These are phyloP conservation scores for Torymus aiolomorphi DNA, from an alignment of 2,888 invertebrate genomes.

Conservation along the genomic window DNA sequence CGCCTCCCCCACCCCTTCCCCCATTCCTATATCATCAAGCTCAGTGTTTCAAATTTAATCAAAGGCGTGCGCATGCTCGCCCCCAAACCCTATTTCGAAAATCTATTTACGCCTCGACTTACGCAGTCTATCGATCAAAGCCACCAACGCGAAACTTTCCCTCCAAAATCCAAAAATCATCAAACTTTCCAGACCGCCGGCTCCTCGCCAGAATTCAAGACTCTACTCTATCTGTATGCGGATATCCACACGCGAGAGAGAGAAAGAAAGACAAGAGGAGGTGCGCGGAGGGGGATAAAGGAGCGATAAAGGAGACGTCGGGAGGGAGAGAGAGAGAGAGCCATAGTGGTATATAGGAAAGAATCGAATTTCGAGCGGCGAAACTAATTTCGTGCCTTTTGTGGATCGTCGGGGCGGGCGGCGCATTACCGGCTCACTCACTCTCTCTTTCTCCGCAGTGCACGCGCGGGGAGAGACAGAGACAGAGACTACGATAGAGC, in stretches of 20 bases:
- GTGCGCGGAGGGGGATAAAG: neutral
- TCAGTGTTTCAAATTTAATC: no score
- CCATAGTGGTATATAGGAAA: constrained; percentile 31
- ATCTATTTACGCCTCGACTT: no score
- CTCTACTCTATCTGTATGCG: no score
- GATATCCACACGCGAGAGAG: neutral
- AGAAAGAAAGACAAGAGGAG: constrained; percentile 16
- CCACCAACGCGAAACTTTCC: no score
- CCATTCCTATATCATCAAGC: no score
- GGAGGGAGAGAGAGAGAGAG: neutral
- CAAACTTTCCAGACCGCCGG: no score
- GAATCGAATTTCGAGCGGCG: constrained; percentile 70
- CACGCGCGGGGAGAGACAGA: constrained; percentile 30
- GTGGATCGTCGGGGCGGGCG: constrained; percentile 61
- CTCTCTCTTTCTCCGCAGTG: constrained; percentile 22
- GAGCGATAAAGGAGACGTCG: constrained; percentile 7
- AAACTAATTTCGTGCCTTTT: constrained; percentile 73
- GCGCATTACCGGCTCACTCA: constrained; percentile 59
- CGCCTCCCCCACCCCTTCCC: no score
- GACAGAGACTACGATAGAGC: constrained; percentile 58
- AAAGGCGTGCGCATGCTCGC: no score
- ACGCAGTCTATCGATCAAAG: no score
- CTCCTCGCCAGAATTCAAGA: no score
- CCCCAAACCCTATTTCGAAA: no score
- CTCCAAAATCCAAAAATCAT: no score